Evolutionary conservation across 2,797 vertebrate genomes (phyloP).

Genomic region (Artibeus jamaicensis): DNA sequence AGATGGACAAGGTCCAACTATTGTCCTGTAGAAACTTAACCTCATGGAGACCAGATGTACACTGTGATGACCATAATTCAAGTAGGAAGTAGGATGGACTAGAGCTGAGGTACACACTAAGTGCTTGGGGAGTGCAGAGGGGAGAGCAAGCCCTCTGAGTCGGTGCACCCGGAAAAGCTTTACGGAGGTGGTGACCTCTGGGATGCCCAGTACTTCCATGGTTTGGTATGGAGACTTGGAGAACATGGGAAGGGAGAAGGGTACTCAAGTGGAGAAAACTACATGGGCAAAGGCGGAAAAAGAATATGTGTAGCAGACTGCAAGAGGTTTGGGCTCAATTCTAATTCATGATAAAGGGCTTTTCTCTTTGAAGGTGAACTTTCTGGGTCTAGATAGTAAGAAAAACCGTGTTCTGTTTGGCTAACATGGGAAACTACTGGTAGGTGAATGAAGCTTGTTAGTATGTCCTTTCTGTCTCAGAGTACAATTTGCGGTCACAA

Average conservation of each 20-base stretch:
- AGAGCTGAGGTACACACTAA: background rate
- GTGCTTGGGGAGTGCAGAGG: background rate
- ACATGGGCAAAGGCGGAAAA: background rate
- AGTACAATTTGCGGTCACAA: background rate
- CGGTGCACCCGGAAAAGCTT: background rate
- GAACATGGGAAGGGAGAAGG: background rate
- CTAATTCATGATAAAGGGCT: background rate
- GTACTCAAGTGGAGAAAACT: background rate
- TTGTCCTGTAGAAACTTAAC: background rate
- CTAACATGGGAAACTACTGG: background rate
- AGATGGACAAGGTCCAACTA: background rate
- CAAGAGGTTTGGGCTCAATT: background rate
- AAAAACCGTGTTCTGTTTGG: background rate
- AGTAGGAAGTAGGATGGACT: background rate
- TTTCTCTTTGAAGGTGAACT: background rate
- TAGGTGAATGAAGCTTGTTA: background rate
- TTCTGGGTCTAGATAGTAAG: background rate
- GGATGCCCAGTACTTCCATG: background rate
- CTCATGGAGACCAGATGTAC: background rate
- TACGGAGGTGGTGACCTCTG: background rate
- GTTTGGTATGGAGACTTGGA: background rate
- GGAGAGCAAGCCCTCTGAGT: background rate
- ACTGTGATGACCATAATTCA: background rate
- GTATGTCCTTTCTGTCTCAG: background rate
- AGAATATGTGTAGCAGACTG: background rate